A percentile compares a stretch with the other conserved stretches of the same genome.
phyloP scores from a whole-genome alignment of 37 sponge, comb jelly and placozoan species.

The Tethya wilhelma region DNA sequence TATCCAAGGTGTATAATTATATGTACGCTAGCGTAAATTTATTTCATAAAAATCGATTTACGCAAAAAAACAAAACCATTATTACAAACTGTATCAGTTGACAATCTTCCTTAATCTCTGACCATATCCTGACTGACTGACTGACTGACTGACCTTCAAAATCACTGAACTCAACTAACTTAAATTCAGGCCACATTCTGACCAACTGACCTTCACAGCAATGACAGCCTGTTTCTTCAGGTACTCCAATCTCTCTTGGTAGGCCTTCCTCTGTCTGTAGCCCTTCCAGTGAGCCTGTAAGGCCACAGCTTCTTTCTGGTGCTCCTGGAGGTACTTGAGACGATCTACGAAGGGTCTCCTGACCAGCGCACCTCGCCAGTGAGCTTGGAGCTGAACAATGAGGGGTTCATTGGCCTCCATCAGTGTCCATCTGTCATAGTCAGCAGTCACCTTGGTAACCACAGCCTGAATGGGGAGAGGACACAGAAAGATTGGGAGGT shows the following conservation, averaged over 20 bases:
- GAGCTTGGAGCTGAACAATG: constrained; percentile 82
- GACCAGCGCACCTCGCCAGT: constrained; percentile 73
- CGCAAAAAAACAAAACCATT: too few species aligned
- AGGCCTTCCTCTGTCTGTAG: constrained; percentile 65
- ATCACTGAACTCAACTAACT: not conserved
- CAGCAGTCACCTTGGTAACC: constrained; percentile 91
- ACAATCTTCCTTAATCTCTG: too few species aligned
- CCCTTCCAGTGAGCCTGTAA: constrained; percentile 84
- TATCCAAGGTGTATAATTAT: too few species aligned
- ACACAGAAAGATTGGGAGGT: not conserved
- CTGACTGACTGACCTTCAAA: too few species aligned
- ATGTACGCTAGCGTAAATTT: too few species aligned
- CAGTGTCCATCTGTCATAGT: constrained; percentile 88
- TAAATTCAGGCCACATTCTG: not conserved
- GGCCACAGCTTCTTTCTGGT: constrained; percentile 46
- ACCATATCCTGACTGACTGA: too few species aligned
- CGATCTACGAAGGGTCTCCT: constrained; percentile 65
- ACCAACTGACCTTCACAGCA: constrained; percentile 64
- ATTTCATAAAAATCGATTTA: too few species aligned
- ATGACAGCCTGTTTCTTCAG: constrained; percentile 69
- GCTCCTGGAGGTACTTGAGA: constrained; percentile 68
- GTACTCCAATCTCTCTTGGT: constrained; percentile 74
- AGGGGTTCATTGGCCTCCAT: constrained; percentile 91
- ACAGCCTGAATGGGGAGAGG: constrained; percentile 40
- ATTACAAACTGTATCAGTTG: too few species aligned